Evolutionary conservation across 2,797 vertebrate genomes (phyloP).

Genomic region (Erithacus rubecula): DNA sequence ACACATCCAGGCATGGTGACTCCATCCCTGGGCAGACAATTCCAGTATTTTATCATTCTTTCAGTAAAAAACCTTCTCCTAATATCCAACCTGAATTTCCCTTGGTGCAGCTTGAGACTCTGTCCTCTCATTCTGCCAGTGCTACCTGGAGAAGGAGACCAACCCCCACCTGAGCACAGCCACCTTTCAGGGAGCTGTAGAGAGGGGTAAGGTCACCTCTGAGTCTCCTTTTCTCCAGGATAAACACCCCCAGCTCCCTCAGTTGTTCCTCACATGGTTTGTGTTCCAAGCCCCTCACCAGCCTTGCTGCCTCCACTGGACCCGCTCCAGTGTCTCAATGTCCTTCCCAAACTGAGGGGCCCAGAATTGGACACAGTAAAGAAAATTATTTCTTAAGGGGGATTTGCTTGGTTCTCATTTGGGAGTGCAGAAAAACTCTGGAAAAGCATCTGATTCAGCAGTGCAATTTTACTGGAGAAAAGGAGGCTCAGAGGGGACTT

Average conservation of each 20-base stretch:
- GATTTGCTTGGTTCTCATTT: neutral
- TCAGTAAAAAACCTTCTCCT: neutral
- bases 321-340: rapidly evolving
- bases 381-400: neutral
- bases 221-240: too few relatives aligned
- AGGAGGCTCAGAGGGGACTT: neutral
- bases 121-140: too few relatives aligned
- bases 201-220: too few relatives aligned
- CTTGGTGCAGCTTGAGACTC: too few relatives aligned
- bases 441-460: neutral
- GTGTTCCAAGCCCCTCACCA: neutral
- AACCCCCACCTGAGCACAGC: too few relatives aligned
- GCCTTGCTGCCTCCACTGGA: neutral
- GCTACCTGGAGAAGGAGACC: too few relatives aligned
- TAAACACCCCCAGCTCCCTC: too few relatives aligned
- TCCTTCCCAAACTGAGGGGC: neutral
- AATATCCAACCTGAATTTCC: neutral
- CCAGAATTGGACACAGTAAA: neutral
- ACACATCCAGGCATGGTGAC: neutral
- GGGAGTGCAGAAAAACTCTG: neutral
- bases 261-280: neutral
- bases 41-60: neutral
- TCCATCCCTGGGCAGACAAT: neutral
- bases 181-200: too few relatives aligned
- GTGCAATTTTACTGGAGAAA: neutral